A percentile compares a stretch with the other conserved stretches of the same genome.
Conservation (phyloP, 2,113 vertebrate genomes). For the Equus przewalskii region DNA sequence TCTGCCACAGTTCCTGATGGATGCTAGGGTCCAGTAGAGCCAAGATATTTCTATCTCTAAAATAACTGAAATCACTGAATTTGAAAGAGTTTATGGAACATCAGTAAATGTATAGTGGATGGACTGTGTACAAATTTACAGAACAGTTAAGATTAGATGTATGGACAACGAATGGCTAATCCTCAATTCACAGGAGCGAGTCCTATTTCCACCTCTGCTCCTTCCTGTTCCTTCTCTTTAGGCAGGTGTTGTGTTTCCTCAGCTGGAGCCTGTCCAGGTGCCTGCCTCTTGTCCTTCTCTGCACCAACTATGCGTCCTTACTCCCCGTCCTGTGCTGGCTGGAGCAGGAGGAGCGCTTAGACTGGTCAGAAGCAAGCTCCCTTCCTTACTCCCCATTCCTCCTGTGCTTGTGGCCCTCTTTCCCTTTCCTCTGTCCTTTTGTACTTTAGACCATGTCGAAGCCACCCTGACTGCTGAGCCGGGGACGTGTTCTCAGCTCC, state of each 20-base stretch:
- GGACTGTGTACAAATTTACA: background rate
- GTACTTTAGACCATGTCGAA: rapidly evolving
- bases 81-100: background rate
- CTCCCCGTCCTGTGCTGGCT: background rate
- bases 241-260: background rate
- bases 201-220: rapidly evolving
- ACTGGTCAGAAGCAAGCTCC: rapidly evolving
- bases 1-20: no score
- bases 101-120: rapidly evolving
- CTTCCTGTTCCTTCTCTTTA: background rate
- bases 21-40: rapidly evolving
- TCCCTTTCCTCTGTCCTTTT: background rate
- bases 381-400: background rate
- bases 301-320: rapidly evolving
- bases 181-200: rapidly evolving
- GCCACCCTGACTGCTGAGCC: background rate
- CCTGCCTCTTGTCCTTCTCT: background rate
- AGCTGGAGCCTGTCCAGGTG: background rate
- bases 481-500: rapidly evolving
- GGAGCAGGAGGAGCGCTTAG: rapidly evolving
- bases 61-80: background rate
- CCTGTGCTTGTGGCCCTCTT: background rate
- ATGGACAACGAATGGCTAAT: rapidly evolving
- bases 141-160: background rate
- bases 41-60: background rate